Evolutionary conservation across 2,113 vertebrate genomes (phyloP), one percentile per base, ranked within the genome.

Genomic region (Microcebus murinus): DNA sequence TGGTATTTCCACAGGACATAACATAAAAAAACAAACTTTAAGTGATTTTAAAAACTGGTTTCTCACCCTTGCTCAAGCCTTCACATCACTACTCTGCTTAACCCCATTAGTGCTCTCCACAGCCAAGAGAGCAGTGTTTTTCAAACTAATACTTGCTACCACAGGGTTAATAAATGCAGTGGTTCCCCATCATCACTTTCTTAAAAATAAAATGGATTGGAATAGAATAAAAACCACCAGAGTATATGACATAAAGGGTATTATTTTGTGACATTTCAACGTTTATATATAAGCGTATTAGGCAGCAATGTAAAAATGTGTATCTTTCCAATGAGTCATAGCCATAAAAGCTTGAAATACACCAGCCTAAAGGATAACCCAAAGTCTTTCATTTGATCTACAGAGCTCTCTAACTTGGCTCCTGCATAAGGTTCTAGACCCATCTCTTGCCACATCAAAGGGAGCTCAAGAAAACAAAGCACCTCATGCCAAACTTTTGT

Each of bases 221-320:
- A 91, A 91, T 5, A 91, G 3, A 91, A 91, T 5, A 91, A 36
- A 77, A 95, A 95, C 55, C 73, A 76, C 2, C 8, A 89, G 39
- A 91, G 21, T 39, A 2, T 2, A 93, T 70, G 73, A 95, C 55
- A 88, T 79, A 95, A 93, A 91, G 12, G 9, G 42, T 61, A 91
- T 65, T 90, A 74, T 76, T 91, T 74, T 82, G 45, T 80, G 70
- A 39, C 52, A 91, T 80, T 95, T 91, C 80, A 84, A 76, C 67
- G 96, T 42, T 85, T 95, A 73, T 10, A n/a, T 36, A 68, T 15
- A 8, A n/a, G 15, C 45, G 17, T 27, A 76, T 34, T 84, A 79
- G 20, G 15, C 86, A 39, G 50, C 61, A 59, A 92, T 23, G 31
- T 90, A 87, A 91, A 95, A 96, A 88, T 39, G 45, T 63, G 3